These are phyloP conservation scores for Erebia palarica DNA, from an alignment of 2,888 invertebrate genomes.

Conservation along the genomic window DNA sequence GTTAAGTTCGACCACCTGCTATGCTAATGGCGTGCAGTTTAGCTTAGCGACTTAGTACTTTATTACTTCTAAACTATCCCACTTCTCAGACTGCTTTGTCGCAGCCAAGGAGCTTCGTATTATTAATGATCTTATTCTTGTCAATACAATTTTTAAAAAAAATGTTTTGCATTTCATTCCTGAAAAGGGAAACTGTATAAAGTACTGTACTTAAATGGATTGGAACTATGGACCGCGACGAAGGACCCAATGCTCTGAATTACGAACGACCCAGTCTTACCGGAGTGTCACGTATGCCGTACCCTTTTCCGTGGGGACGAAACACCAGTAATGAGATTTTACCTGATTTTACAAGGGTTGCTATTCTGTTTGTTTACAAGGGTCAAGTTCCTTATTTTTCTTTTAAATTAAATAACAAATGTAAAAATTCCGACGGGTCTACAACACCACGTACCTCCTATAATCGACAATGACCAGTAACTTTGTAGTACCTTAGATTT, in stretches of 20 bases:
- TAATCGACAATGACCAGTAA: too few species aligned
- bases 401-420: not conserved
- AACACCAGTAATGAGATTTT: constrained; percentile 10
- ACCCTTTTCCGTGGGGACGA: not conserved
- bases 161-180: not conserved
- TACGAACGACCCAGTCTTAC: not conserved
- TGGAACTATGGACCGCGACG: not conserved
- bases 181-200: not conserved
- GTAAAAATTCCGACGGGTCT: too few species aligned
- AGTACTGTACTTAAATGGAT: not conserved
- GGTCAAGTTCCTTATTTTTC: not conserved
- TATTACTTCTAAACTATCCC: too few species aligned
- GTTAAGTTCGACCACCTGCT: too few species aligned
- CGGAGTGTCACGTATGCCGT: not conserved
- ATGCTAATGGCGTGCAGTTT: too few species aligned
- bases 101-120: too few species aligned
- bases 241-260: not conserved
- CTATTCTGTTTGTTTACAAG: constrained; percentile 3
- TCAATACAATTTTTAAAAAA: too few species aligned
- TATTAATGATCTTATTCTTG: not conserved
- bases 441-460: too few species aligned
- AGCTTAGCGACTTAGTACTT: too few species aligned
- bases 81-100: too few species aligned
- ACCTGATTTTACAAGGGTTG: constrained; percentile 10
- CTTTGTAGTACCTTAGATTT: too few species aligned